Conservation (phyloP, 1,140 invertebrate genomes). For the Meloidogyne floridensis region DNA sequence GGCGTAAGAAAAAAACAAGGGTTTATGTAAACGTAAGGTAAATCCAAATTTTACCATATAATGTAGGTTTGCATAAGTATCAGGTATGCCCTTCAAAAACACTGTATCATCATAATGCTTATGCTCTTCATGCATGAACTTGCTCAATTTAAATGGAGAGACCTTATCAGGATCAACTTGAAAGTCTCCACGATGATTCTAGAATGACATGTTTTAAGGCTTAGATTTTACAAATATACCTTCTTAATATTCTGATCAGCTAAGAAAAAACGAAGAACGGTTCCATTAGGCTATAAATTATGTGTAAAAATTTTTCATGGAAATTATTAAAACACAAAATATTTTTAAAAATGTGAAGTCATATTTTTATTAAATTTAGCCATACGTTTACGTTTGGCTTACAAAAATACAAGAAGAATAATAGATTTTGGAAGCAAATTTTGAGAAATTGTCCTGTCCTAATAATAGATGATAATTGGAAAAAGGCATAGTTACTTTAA, state of each 20-base stretch:
- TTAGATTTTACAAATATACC: background rate
- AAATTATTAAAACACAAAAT: background rate
- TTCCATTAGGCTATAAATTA: conserved; percentile 12
- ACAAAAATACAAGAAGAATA: no score
- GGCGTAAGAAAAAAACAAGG: no score
- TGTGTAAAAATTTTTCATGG: no score
- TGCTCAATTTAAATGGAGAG: background rate
- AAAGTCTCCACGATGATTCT: background rate
- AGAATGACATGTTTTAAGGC: background rate
- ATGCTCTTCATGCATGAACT: background rate
- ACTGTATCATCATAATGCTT: conserved; percentile 6
- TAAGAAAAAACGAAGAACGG: background rate
- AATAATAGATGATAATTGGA: no score
- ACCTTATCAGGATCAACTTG: background rate
- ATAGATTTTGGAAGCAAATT: no score
- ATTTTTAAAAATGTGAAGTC: no score
- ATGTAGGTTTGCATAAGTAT: conserved; percentile 2
- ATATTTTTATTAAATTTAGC: no score
- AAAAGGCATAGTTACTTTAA: no score
- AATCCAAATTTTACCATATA: background rate
- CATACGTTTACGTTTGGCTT: no score
- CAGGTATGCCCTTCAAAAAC: conserved; percentile 11
- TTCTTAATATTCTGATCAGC: background rate
- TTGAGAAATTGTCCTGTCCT: no score
- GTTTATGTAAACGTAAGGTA: no score